Base-by-base conservation (phyloP, 2,797 vertebrate genomes). In the Lithobates pipiens region DNA sequence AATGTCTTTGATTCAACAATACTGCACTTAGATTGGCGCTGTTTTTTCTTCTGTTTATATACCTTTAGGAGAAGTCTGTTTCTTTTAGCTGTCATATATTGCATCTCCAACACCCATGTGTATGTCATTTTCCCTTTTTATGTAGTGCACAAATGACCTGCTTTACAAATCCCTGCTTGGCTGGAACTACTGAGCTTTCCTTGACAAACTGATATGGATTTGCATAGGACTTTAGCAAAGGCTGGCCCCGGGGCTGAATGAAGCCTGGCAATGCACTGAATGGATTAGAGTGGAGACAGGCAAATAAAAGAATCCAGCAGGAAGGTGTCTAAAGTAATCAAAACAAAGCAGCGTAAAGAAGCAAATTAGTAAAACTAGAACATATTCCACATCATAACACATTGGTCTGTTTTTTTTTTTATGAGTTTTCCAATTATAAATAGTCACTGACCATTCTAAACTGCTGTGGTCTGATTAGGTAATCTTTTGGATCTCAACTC, bases 201-300 rank as follows among this genome's bases (percentile, higher is more conserved):
- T 73, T 82, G 80, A 82, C 80, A 63, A 82, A 73, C 80, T 81
- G 80, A 82, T 82, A 82, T 82, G 70, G 69, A 82, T 82, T 82
- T 82, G 70, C 70, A 82, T 82, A 84, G 76, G 15, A 61, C 76
- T 84, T 71, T 78, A n/a, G 50, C 65, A 84, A 82, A 69, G 68
- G 83, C 50, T 72, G 50, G 50, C 69, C 68, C 68, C 61, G 36
- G 34, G 50, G 76, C 76, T 82, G 83, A 85, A 74, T 65, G 76
- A 78, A 67, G 76, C 76, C 77, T 85, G 83, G 76, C 83, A 79
- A 72, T 65, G 76, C 74, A 73, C 68, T 85, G 69, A 68, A 79
- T 79, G 83, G 83, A 85, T 85, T 85, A 85, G 76, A 46, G 76
- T 85, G 70, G 83, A 85, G 83, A 85, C 83, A 85, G 83, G 54